Evolutionary conservation across 2,888 invertebrate species (phyloP).

Genomic region (Oxystoma pomonae): DNA sequence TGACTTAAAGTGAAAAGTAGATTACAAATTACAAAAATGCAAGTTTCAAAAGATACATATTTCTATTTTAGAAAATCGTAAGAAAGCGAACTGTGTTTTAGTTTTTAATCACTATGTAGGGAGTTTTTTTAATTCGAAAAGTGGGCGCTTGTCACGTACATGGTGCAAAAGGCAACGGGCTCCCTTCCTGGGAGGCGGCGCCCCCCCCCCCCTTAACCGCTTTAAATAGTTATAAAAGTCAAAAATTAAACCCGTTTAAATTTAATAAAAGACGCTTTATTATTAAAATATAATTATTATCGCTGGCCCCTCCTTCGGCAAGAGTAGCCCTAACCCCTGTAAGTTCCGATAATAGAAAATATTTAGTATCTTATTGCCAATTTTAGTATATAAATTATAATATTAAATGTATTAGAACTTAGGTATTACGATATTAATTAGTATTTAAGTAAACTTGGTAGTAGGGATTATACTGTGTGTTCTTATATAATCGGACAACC

Average conservation of each 20-base stretch:
- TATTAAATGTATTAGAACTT: conserved; percentile 39
- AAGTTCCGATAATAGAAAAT: conserved; percentile 47
- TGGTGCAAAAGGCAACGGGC: conserved; percentile 40
- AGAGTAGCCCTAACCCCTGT: conserved; percentile 31
- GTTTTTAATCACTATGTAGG: neutral
- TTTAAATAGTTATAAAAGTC: conserved; percentile 32
- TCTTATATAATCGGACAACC: conserved; percentile 38
- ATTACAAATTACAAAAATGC: too few species aligned
- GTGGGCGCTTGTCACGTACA: conserved; percentile 31
- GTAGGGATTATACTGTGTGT: conserved; percentile 46
- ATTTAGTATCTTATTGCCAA: conserved; percentile 49
- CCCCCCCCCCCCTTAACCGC: conserved; percentile 27
- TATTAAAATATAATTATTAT: neutral
- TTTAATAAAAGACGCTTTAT: conserved; percentile 41
- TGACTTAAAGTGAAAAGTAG: too few species aligned
- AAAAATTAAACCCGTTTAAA: conserved; percentile 8
- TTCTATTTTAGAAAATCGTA: too few species aligned
- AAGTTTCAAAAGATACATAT: too few species aligned
- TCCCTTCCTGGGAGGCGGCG: conserved; percentile 31
- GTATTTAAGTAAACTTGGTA: conserved; percentile 46
- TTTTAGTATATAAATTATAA: conserved; percentile 37
- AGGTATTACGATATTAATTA: conserved; percentile 46
- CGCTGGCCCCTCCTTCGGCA: conserved; percentile 23
- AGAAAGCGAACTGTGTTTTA: conserved; percentile 11
- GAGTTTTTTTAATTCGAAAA: conserved; percentile 22